Base-by-base conservation (phyloP, 2,113 vertebrate genomes). In the Sylvilagus bachmani region DNA sequence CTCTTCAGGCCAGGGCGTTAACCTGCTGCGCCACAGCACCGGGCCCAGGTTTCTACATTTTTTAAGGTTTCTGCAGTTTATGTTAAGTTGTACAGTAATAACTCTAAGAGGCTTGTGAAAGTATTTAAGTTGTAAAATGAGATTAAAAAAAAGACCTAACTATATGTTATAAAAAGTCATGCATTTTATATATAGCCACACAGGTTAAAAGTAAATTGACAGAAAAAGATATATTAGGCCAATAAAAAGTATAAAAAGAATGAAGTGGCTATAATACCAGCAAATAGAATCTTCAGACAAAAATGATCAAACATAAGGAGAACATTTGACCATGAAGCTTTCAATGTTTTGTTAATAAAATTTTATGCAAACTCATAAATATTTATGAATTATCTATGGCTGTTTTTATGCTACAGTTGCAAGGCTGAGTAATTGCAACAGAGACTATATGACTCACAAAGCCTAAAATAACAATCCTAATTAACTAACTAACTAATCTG, bases 171-270 rank as follows among this genome's bases (percentile, higher is more conserved):
- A 49, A 38, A 0, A 90, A 77, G 49, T 81, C 25, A 64, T 31
- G 9, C 9, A n/a, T 83, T 88, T 90, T 85, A 95, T 49, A 90
- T 53, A 70, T n/a, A 92, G 77, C 10, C 24, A 89, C 25, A 95
- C 21, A 74, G 62, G 22, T 66, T 78, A 89, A 82, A 86, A 73
- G 55, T 61, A 91, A 89, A 93, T n/a, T 36, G 25, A 61, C 6
- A 84, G 49, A 70, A 95, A 86, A 64, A 75, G 49, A 86, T 31
- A 24, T 10, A 79, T 1, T 9, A 73, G 25, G 9, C 3, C 31
- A 95, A 91, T 0, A 95, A 24, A 93, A 92, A 95, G 82, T 3
- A 82, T 11, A 79, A 62, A 90, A 83, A 89, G 62, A 11, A 31
- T 77, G 10, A 49, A 95, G 25, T 74, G 55, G 13, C 13, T 89